Base-by-base conservation (phyloP, 2,888 invertebrate species). In the Chalcis sispes region DNA sequence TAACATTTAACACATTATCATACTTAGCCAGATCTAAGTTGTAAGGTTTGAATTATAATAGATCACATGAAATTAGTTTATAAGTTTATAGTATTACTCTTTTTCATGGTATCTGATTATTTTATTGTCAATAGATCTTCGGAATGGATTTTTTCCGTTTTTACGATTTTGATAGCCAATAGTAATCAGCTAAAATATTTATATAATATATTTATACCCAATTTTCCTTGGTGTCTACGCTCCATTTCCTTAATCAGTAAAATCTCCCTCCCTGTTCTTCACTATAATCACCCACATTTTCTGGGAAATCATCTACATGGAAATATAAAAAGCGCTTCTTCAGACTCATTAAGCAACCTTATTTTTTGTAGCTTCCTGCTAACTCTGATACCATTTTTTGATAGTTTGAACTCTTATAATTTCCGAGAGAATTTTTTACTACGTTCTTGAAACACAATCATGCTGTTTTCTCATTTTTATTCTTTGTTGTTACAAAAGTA, bases 311-410 rank as follows among this genome's bases (percentile, higher is more conserved):
- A 46, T 46, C 46, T 7, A 36, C 46, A 46, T 46, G 46, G 3
- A 15, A 46, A 46, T 46, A 15, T 7, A 46, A 46, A n/a, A 46
- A 46, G n/a, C 10, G 36, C 10, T 7, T 4, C 13, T 46, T 46
- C 15, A 46, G 46, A 46, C 13, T 7, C 46, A 46, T 46, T n/a
- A n/a, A n/a, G 8, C 46, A 46, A 3, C 46, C 29, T 56, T 4
- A 2, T 5, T 56, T 27, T 56, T 56, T 29, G 29, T n/a, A 56
- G 18, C 56, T 29, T 15, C 18, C 18, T 29, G 27, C 29, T 18
- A 56, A 56, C 10, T 54, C 27, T 2, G 18, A 40, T n/a, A 61
- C 61, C 23, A 61, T 61, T 61, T 61, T 15, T 46, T 46, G 4
- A 46, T n/a, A 46, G n/a, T 46, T 46, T 15, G n/a, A n/a, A 46